These are phyloP conservation scores for Neoarius graeffei DNA, from an alignment of 2,113 vertebrate genomes.

Conservation along the genomic window DNA sequence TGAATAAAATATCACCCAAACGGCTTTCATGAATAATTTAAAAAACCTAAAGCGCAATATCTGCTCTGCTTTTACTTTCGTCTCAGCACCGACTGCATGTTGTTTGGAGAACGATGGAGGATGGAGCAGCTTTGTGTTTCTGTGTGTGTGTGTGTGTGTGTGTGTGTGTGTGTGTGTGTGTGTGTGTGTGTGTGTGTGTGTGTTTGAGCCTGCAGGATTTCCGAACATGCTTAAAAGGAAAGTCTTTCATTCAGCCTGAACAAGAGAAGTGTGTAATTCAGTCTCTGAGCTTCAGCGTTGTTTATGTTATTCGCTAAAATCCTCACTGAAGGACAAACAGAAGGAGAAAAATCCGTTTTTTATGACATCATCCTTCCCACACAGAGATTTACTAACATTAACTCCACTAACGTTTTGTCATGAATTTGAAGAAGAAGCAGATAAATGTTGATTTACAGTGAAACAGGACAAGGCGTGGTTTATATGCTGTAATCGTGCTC, in stretches of 20 bases:
- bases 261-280: background rate
- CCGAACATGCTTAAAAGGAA: conserved; percentile 13
- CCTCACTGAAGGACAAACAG: background rate
- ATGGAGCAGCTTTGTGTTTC: conserved; percentile 39
- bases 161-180: background rate
- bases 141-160: background rate
- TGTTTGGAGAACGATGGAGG: conserved; percentile 64
- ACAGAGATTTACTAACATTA: background rate
- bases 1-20: conserved; percentile 78
- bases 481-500: too few species aligned
- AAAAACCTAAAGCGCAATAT: conserved; percentile 63
- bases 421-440: too few species aligned
- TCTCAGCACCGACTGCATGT: conserved; percentile 57
- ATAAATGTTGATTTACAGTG: too few species aligned
- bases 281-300: background rate
- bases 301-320: background rate
- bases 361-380: background rate
- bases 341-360: background rate
- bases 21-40: conserved; percentile 75
- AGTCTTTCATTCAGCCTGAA: background rate
- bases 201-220: conserved; percentile 18
- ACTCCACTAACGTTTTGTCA: too few species aligned
- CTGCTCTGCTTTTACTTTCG: conserved; percentile 59
- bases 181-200: conserved; percentile 9
- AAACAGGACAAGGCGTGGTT: too few species aligned